Base-by-base conservation (phyloP, 37 sponge, comb jelly and placozoan genomes). In the Halichondria panicea region DNA sequence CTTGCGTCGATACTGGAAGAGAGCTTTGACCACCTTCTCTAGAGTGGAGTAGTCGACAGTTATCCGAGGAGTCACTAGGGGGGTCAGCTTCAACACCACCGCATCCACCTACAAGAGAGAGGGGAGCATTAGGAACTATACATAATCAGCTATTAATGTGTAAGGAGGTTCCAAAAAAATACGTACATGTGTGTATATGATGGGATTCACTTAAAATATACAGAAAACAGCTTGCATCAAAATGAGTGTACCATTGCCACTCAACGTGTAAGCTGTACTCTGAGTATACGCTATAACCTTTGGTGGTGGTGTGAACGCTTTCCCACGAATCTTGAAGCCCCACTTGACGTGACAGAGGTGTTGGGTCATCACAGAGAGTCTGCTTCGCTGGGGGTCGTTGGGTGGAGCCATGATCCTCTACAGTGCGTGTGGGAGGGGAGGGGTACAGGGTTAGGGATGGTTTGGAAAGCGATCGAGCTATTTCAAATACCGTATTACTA, bases 281-380 rank as follows among this genome's bases (percentile, higher is more conserved):
- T 7, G 28, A 34, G n/a, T 7, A 12, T 44, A 24, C 4, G 3
- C 19, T 1, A 25, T 72, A 40, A 92, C 96, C 84, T 95, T 91
- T 39, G 96, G 96, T 43, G 43, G 31, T 13, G 96, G 96, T 7
- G 81, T 86, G 54, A 91, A 95, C 19, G 63, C 70, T 27, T 79
- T 68, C 8, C 86, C 76, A 13, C 76, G 76, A 15, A 95, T 78
- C 33, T 12, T 69, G 62, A 84, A 88, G 19, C 82, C 79, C 70
- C 66, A 44, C 72, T 91, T 72, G 33, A 88, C 66, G 24, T 75
- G 46, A 50, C 92, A 91, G 27, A 75, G 66, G 68, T 81, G 61
- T 74, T 95, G 96, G 7, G 65, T 64, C 93, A 88, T 92, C 62
- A 92, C 63, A 34, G 93, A 92, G 15, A 92, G 84, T 4, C 96